Base-by-base conservation (phyloP, 2,113 vertebrate species). In the Passer domesticus region DNA sequence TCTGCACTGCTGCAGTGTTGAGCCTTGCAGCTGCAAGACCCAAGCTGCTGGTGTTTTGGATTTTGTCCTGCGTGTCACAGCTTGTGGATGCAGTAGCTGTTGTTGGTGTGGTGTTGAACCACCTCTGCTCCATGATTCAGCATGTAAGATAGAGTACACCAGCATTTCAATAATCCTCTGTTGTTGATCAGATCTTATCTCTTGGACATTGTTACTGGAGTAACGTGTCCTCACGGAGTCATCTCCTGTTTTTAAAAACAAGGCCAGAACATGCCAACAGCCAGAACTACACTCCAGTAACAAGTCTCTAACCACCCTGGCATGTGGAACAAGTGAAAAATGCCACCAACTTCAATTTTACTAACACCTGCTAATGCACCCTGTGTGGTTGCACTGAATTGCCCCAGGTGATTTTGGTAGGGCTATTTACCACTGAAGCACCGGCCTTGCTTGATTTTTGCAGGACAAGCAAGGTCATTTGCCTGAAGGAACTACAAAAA, bases 1-100 rank as follows among this genome's bases (percentile, higher is more conserved):
- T 21, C 19, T 41, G 46, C 31, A 13, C 12, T 46, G 55, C 30
- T 60, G n/a, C 41, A 41, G 11, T 8, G 37, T 25, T 3, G 1
- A 41, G 7, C 7, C 37, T 59, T 41, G 19, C 44, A 80, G 43
- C 33, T 49, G 37, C 6, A 7, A 31, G 43, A 56, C 10, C 6
- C 13, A 16, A 28, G 15, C 8, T 46, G 23, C 13, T 33, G 37
- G 0, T 4, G 25, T 55, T 64, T 18, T 0, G 1, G 1, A 1
- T 47, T 56, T 47, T 47, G 22, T 74, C 39, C 56, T 41, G 18
- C 3, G 0, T 22, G 28, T 24, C 73, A n/a, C 24, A 53, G 21
- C 22, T 14, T 18, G 6, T 21, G 10, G 11, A 44, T 20, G 19
- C 28, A 33, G 46, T 15, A 70, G 59, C 31, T 79, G 10, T 15